A percentile compares a stretch with the other conserved stretches of the same genome.
phyloP scores from a whole-genome alignment of 2,113 vertebrate genomes.

The Cryptomyrus ogoouensis region DNA sequence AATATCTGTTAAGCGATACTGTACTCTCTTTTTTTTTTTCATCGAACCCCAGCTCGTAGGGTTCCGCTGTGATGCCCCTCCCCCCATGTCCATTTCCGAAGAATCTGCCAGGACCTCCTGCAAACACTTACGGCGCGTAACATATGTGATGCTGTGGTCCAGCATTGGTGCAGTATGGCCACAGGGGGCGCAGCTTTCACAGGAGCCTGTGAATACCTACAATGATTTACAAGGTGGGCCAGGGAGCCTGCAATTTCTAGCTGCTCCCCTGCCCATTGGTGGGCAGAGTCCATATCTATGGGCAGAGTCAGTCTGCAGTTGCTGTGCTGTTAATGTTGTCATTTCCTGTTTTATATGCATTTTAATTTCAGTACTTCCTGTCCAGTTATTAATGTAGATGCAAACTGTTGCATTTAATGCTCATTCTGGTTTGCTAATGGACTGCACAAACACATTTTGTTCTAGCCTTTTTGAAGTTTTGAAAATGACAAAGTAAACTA shows the following conservation, averaged over 20 bases:
- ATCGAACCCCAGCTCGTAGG: too few relatives aligned
- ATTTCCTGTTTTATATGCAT: constrained; percentile 54
- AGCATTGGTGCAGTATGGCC: not conserved
- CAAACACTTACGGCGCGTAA: not conserved
- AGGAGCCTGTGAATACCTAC: not conserved
- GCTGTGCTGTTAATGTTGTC: constrained; percentile 34
- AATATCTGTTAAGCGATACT: too few relatives aligned
- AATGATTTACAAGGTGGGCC: not conserved
- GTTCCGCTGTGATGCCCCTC: too few relatives aligned
- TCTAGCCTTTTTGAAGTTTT: constrained; percentile 35
- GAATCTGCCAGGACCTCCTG: too few relatives aligned
- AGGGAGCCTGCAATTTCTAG: not conserved
- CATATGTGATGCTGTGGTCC: not conserved
- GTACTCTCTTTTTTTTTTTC: too few relatives aligned
- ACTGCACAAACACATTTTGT: constrained; percentile 62
- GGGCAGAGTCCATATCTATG: not conserved
- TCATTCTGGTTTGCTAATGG: constrained; percentile 68
- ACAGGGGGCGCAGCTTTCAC: constrained; percentile 40
- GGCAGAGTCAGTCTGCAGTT: constrained; percentile 25
- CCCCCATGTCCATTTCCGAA: too few relatives aligned
- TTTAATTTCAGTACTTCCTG: constrained; percentile 88
- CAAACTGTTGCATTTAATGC: constrained; percentile 87
- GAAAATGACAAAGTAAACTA: constrained; percentile 73
- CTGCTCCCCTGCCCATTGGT: not conserved
- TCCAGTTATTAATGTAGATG: constrained; percentile 68